Base-by-base conservation (phyloP, 2,888 invertebrate genomes). In the Thymelicus acteon region DNA sequence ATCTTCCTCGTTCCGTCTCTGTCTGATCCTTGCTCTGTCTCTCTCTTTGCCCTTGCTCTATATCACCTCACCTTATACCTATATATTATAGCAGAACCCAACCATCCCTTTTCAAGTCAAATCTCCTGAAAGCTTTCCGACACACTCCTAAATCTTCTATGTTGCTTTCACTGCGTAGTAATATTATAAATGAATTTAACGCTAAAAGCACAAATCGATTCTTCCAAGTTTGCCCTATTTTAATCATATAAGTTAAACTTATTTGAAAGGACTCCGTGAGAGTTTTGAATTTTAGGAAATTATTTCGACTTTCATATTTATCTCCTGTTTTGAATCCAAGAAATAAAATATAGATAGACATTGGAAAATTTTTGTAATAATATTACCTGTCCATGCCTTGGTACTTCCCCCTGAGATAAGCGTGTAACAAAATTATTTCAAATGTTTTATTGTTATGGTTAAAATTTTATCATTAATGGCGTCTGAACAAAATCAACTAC, bases 381-480 rank as follows among this genome's bases (percentile, higher is more conserved):
- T 15, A 49, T 85, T 82, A 90, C 89, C 85, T 85, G 83, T n/a
- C 76, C 81, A 70, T 82, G 82, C 70, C 78, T 83, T 57, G 89
- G 86, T 72, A 89, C 75, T 48, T 77, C 81, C 74, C 89, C 89
- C 89, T 90, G 77, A 61, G 72, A 73, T 85, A 81, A 80, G 78
- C 79, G 78, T 82, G 80, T 76, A 82, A 80, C 78, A 77, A 73
- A 74, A 77, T 67, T 15, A 31, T 31, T 31, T 31, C 31, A 31
- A 31, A 31, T 31, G 31, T 40, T 13, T 49, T 52, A 12, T 52
- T 7, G 19, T 52, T 12, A 52, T 52, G 15, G 10, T 19, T 52
- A 1, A 49, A n/a, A 15, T 13, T 6, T 12, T 47, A 2, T 31
- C 31, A 31, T 31, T 31, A 31, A 31, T 31, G 31, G 31, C 31